Evolutionary conservation across 2,888 invertebrate genomes (phyloP).

Genomic region (Caenorhabditis doughertyi): DNA sequence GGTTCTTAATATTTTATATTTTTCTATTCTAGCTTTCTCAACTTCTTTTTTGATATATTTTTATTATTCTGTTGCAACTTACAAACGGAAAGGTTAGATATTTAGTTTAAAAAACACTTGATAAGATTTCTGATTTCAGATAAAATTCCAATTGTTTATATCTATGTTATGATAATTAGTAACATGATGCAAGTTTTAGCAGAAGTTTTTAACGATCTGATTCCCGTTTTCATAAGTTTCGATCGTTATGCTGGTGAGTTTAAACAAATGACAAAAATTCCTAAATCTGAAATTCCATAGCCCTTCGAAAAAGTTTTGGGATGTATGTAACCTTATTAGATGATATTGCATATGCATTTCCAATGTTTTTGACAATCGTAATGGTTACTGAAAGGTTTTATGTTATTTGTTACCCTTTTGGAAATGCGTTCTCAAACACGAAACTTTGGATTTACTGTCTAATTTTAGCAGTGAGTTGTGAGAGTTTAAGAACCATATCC

Average conservation of each 20-base stretch:
- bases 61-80: no score
- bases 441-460: conserved; percentile 27
- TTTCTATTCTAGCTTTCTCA: no score
- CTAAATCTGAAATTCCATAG: neutral
- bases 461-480: neutral
- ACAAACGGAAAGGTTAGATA: no score
- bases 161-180: neutral
- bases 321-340: neutral
- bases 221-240: neutral
- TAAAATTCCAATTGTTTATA: conserved; percentile 10
- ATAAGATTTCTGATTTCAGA: no score
- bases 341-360: conserved; percentile 1
- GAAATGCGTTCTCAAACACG: conserved; percentile 13
- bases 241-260: neutral
- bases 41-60: no score
- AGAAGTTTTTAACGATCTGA: conserved; percentile 4
- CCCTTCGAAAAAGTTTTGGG: neutral
- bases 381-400: conserved; percentile 36
- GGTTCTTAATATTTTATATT: no score
- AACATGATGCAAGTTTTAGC: neutral
- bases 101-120: no score
- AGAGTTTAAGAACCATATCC: neutral
- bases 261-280: neutral
- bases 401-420: neutral
- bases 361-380: conserved; percentile 26